Evolutionary conservation across 1,140 invertebrate species (phyloP), one percentile per base, ranked within the genome.

Genomic region (Monomorium pharaonis): DNA sequence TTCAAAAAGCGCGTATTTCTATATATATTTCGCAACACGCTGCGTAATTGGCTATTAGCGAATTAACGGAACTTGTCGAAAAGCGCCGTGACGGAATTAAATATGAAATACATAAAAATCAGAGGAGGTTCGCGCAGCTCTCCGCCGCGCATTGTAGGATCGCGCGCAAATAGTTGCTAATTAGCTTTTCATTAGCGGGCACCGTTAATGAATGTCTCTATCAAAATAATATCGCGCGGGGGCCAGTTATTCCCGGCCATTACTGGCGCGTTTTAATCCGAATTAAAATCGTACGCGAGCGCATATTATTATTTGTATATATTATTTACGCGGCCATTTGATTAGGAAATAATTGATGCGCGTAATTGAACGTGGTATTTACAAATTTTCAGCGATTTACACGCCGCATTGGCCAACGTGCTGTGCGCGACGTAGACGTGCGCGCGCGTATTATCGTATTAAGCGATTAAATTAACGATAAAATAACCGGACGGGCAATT

Each of bases 301-400:
- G 24, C n/a, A 9, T 37, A 14, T 44, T 80, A 69, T 83, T 74
- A 83, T 83, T 83, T 83, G 51, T 74, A 83, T 47, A 51, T 72
- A 12, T 58, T 83, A 72, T 83, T 74, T 74, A 58, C 14, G n/a
- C 16, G 18, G n/a, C 24, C 51, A 51, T 58, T 83, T 83, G 78
- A 83, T 83, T 83, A 83, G 78, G 54, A 83, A 83, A 74, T 83
- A 83, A 83, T 83, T 83, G 65, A 83, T 83, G 67, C 67, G 51
- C 37, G 37, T 74, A 74, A 83, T 83, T 83, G 27, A 60, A 83
- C 54, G 51, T 58, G 51, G n/a, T 83, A 83, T 83, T 83, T 83
- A 83, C 67, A 83, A 72, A 74, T 83, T 83, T 83, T 74, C 78
- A 83, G 24, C n/a, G 51, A 83, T 83, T 83, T 83, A 72, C 44